Conservation (phyloP, 2,888 invertebrate species). For the Acleris sparsana region DNA sequence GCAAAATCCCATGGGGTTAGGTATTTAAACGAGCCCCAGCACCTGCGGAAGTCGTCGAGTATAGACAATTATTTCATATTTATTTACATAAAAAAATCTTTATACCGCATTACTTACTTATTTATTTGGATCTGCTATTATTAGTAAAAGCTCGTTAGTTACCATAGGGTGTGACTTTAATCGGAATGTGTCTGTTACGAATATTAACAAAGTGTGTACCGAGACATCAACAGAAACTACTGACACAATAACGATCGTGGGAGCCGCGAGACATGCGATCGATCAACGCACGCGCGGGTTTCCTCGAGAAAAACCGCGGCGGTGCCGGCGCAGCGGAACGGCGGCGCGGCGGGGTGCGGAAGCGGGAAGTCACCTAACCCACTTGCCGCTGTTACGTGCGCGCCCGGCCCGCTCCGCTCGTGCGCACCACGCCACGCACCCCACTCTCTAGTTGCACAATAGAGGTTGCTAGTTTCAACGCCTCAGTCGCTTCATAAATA, state of each 20-base stretch:
- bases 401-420: constrained; percentile 59
- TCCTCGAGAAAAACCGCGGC: constrained; percentile 58
- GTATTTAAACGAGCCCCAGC: too few relatives aligned
- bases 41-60: too few relatives aligned
- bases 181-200: constrained; percentile 15
- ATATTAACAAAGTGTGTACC: constrained; percentile 33
- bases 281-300: constrained; percentile 40
- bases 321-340: constrained; percentile 37
- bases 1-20: too few relatives aligned
- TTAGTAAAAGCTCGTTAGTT: too few relatives aligned
- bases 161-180: too few relatives aligned
- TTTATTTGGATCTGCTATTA: too few relatives aligned
- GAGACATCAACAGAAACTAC: constrained; percentile 37
- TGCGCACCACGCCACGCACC: constrained; percentile 42
- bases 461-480: constrained; percentile 11
- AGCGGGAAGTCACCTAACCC: constrained; percentile 69
- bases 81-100: too few relatives aligned
- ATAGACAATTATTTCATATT: too few relatives aligned
- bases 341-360: constrained; percentile 51
- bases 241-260: constrained; percentile 52
- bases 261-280: constrained; percentile 45
- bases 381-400: constrained; percentile 65
- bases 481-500: neutral
- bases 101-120: too few relatives aligned
- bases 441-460: constrained; percentile 34